These are phyloP conservation scores for Chrysolina americana DNA, from an alignment of 2,888 invertebrate genomes.

Conservation along the genomic window DNA sequence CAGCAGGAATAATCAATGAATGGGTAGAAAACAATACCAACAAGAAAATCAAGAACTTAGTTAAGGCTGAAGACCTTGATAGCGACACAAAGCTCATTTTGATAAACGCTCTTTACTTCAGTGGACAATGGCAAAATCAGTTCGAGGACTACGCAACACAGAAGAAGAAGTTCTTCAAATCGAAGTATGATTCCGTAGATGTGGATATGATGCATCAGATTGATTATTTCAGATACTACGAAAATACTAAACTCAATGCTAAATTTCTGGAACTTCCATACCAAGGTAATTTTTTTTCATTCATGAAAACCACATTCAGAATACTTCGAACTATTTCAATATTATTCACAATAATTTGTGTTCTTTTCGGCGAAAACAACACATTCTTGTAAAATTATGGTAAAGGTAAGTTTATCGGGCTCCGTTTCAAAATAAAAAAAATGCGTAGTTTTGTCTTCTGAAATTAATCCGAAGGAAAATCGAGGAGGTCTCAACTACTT, in stretches of 20 bases:
- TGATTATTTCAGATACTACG: conserved; percentile 58
- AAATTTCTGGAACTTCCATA: conserved; percentile 63
- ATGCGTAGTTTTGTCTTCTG: too few species aligned
- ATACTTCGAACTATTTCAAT: too few species aligned
- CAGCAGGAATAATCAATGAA: conserved; percentile 61
- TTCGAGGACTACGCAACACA: conserved; percentile 53
- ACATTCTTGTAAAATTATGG: too few species aligned
- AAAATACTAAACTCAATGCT: conserved; percentile 56
- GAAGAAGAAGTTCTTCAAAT: conserved; percentile 56
- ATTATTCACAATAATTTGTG: too few species aligned
- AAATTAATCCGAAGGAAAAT: too few species aligned
- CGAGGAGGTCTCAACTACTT: too few species aligned
- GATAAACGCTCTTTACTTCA: conserved; percentile 65
- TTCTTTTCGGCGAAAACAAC: too few species aligned
- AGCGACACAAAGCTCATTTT: conserved; percentile 59
- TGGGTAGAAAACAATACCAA: conserved; percentile 66
- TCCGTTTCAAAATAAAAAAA: too few species aligned
- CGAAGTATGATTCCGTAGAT: conserved; percentile 49
- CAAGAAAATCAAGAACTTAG: conserved; percentile 61
- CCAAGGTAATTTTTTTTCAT: conserved; percentile 40
- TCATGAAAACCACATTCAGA: too few species aligned
- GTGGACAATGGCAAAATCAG: conserved; percentile 58
- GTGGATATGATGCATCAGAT: conserved; percentile 60
- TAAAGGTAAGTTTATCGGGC: too few species aligned
- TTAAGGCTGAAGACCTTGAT: conserved; percentile 53